Percentiles rank a stretch among this genome's conserved stretches.
Conservation (phyloP, 2,797 vertebrate species). For the Perdix hodgsoniae region DNA sequence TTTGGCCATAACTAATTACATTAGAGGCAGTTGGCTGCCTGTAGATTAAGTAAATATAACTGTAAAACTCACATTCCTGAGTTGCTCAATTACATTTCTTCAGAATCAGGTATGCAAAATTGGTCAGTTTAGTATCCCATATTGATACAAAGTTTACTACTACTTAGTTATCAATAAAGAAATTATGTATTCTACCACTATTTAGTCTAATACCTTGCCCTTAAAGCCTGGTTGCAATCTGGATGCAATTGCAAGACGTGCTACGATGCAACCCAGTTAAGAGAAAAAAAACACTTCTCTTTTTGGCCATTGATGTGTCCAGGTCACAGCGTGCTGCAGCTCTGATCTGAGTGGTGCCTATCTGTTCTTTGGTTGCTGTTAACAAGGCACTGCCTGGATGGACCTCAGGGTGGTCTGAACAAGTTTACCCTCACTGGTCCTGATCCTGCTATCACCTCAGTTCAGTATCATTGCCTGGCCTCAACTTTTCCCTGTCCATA, state of each 20-base stretch:
- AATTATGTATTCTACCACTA: not conserved
- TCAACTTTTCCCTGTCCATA: fast-evolving
- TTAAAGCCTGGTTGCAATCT: not conserved
- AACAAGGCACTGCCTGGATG: not conserved
- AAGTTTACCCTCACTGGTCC: no score
- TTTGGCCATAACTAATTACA: not conserved
- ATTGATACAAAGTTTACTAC: not conserved
- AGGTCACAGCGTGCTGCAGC: no score
- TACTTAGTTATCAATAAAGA: not conserved
- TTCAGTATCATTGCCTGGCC: no score
- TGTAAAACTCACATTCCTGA: not conserved
- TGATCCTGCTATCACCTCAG: not conserved
- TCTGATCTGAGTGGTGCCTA: not conserved
- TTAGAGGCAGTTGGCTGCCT: not conserved
- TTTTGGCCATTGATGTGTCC: fast-evolving
- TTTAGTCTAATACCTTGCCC: not conserved
- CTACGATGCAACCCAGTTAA: not conserved
- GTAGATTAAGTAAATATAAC: not conserved
- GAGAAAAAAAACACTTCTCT: no score
- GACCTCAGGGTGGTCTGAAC: not conserved
- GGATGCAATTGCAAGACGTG: not conserved
- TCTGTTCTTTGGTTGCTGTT: not conserved
- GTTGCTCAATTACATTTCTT: not conserved
- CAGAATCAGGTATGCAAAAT: not conserved
- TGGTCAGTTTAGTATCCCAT: not conserved